These are phyloP conservation scores for Halcyon smyrnensis DNA, from an alignment of 2,797 vertebrate genomes.

Conservation along the genomic window DNA sequence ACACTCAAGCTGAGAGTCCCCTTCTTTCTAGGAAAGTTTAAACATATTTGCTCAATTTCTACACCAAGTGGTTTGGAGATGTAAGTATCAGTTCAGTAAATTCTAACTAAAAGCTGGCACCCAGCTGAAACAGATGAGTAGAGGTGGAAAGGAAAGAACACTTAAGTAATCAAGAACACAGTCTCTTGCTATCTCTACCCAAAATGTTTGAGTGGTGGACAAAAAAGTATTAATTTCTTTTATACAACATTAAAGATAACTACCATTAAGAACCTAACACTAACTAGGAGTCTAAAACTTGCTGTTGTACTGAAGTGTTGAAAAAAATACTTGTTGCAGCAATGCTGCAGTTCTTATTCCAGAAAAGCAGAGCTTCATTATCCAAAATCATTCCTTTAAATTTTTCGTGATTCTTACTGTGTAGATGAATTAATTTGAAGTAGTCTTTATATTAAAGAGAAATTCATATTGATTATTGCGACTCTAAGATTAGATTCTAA, in stretches of 20 bases:
- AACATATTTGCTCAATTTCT: not conserved
- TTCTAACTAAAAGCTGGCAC: not conserved
- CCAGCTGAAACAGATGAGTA: not conserved
- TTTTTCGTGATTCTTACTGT: not conserved
- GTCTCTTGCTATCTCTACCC: not conserved
- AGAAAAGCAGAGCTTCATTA: not conserved
- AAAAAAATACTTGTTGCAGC: not conserved
- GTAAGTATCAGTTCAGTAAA: not conserved
- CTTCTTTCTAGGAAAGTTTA: not conserved
- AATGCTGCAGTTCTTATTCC: not conserved
- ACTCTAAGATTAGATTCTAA: not conserved
- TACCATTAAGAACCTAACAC: not conserved
- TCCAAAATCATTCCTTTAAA: not conserved
- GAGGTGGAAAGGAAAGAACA: not conserved
- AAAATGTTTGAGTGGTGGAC: not conserved
- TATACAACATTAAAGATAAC: not conserved
- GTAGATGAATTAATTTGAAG: not conserved
- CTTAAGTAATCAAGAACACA: not conserved
- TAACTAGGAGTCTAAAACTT: not conserved
- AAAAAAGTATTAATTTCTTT: not conserved
- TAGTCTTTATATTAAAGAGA: not conserved
- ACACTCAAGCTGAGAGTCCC: not conserved
- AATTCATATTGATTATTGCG: not conserved
- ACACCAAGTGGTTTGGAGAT: not conserved
- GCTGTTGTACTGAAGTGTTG: not conserved